phyloP scores from a whole-genome alignment of 2,797 vertebrate genomes.

The Cynodonichthys magdalenae region DNA sequence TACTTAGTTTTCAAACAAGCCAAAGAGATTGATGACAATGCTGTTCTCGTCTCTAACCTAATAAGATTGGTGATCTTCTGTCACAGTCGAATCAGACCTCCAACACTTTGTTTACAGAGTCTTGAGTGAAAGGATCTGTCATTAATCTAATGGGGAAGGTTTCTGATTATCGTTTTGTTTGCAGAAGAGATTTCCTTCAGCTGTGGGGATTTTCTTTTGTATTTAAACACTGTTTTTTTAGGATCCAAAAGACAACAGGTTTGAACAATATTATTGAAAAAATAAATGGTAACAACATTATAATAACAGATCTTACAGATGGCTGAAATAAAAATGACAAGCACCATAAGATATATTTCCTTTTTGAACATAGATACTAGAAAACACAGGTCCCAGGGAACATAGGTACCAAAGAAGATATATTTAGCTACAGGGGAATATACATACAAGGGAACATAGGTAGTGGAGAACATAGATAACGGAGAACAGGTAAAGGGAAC shows the following conservation, averaged over 20 bases:
- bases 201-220: constrained; percentile 30
- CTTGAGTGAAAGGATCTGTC: constrained; percentile 49
- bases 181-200: constrained; percentile 53
- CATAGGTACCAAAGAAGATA: too few relatives aligned
- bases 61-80: neutral
- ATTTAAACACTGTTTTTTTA: constrained; percentile 10
- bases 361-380: too few relatives aligned
- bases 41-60: neutral
- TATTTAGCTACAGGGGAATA: too few relatives aligned
- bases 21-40: neutral
- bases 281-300: too few relatives aligned
- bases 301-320: too few relatives aligned
- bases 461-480: too few relatives aligned
- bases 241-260: constrained; percentile 3
- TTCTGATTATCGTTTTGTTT: constrained; percentile 47
- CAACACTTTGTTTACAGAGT: constrained; percentile 55
- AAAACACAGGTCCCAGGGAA: too few relatives aligned
- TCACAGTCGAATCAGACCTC: constrained; percentile 36
- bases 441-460: too few relatives aligned
- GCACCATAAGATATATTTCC: too few relatives aligned
- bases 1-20: constrained; percentile 2
- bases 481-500: too few relatives aligned
- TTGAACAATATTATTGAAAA: neutral
- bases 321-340: too few relatives aligned
- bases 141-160: constrained; percentile 27